phyloP scores from a whole-genome alignment of 2,797 vertebrate genomes.

The Takifugu rubripes region DNA sequence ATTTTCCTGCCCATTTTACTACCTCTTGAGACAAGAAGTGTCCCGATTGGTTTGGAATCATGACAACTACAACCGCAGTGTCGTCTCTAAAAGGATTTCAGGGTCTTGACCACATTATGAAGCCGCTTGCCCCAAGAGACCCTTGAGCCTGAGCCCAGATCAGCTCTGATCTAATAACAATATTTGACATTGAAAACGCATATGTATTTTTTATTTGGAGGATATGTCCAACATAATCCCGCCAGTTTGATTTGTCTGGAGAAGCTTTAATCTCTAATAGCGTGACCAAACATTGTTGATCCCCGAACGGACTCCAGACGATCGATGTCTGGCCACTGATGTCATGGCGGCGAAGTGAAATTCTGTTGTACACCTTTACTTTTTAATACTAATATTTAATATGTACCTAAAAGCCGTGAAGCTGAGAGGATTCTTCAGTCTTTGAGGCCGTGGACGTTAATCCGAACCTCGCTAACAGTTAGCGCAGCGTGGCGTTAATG shows the following conservation, averaged over 20 bases:
- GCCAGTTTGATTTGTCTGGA: conserved; percentile 15
- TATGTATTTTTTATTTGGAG: conserved; percentile 31
- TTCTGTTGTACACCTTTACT: conserved; percentile 25
- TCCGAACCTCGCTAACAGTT: conserved; percentile 3
- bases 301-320: conserved; percentile 14
- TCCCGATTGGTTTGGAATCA: no score
- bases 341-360: conserved; percentile 24
- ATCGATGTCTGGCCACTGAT: conserved; percentile 31
- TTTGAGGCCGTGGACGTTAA: not conserved
- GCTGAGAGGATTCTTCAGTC: no score
- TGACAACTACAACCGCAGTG: not conserved
- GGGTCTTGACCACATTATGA: conserved; percentile 16
- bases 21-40: no score
- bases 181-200: conserved; percentile 8
- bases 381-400: conserved; percentile 28
- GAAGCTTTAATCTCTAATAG: conserved; percentile 33
- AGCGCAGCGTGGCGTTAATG: conserved; percentile 55
- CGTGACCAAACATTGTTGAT: conserved; percentile 21
- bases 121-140: not conserved
- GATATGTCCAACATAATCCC: conserved; percentile 28
- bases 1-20: no score
- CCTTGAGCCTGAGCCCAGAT: no score
- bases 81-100: not conserved
- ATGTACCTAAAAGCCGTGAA: no score
- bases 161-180: conserved; percentile 1